Evolutionary conservation across 1,140 invertebrate genomes (phyloP).

Genomic region (Drosophila pallidifrons): DNA sequence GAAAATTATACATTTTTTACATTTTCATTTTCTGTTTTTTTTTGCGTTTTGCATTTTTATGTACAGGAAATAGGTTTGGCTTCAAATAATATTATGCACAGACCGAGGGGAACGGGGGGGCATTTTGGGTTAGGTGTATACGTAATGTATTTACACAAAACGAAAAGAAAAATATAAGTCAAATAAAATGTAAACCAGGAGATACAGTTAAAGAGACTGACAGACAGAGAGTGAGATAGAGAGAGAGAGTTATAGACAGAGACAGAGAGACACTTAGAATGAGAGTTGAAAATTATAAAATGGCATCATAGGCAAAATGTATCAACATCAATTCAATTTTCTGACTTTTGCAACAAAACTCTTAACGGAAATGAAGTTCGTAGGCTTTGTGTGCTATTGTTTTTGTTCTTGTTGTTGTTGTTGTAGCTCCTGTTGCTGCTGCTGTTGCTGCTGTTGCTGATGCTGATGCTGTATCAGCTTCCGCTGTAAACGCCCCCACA

Average conservation of each 20-base stretch:
- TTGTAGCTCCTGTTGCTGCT: conserved; percentile 35
- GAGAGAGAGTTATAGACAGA: conserved; percentile 2
- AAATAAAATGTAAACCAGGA: conserved; percentile 15
- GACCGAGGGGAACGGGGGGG: conserved; percentile 4
- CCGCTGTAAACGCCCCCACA: conserved; percentile 50
- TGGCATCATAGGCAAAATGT: conserved; percentile 84
- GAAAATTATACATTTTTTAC: conserved; percentile 30
- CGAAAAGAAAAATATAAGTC: conserved; percentile 22
- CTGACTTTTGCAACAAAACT: conserved; percentile 82
- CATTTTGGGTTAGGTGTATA: conserved; percentile 24
- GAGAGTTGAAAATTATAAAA: conserved; percentile 75
- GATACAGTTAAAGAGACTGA: background rate
- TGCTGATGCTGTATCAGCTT: conserved; percentile 49
- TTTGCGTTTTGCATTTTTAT: conserved; percentile 40
- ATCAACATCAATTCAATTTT: conserved; percentile 83
- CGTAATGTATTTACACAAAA: conserved; percentile 71
- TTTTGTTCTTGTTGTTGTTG: conserved; percentile 41
- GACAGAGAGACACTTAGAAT: conserved; percentile 50
- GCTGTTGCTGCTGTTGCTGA: conserved; percentile 23
- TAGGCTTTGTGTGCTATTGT: conserved; percentile 54
- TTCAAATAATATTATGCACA: conserved; percentile 53
- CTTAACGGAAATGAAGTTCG: conserved; percentile 85
- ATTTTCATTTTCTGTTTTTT: conserved; percentile 49
- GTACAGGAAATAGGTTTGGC: conserved; percentile 62
- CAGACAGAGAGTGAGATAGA: conserved; percentile 28